Evolutionary conservation across 1,140 invertebrate species (phyloP).

Genomic region (Bombus turneri): DNA sequence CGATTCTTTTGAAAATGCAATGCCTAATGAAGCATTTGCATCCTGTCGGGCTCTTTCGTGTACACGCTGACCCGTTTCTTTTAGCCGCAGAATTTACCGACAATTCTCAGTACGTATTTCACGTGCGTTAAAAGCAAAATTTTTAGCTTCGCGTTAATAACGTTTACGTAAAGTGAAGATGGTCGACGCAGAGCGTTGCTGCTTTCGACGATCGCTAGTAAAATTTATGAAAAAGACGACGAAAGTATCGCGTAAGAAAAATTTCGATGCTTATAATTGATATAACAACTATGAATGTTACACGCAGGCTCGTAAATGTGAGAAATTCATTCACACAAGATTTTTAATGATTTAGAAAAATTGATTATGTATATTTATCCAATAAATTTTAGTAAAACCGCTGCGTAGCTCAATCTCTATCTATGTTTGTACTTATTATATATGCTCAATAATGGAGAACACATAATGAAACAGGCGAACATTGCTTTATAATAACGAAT

Average conservation of each 20-base stretch:
- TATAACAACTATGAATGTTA: background rate
- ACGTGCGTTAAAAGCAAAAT: constrained; percentile 33
- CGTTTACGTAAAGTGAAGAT: background rate
- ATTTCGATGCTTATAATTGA: background rate
- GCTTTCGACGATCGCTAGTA: background rate
- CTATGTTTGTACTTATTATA: background rate
- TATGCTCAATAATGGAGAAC: background rate
- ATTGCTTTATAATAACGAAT: background rate
- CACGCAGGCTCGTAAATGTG: too few species aligned
- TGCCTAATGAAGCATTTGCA: constrained; percentile 58
- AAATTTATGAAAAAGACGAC: background rate
- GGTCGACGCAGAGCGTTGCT: background rate
- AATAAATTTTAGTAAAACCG: background rate
- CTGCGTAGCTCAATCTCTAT: too few species aligned
- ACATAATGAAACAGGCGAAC: background rate
- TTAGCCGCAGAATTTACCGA: constrained; percentile 35
- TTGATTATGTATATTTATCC: background rate
- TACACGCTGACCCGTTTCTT: constrained; percentile 47
- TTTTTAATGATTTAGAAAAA: background rate
- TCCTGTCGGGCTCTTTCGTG: constrained; percentile 2
- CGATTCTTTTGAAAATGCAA: constrained; percentile 52
- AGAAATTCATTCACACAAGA: background rate
- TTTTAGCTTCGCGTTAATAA: constrained; percentile 48
- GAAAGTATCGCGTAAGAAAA: background rate
- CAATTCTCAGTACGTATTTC: constrained; percentile 30